Base-by-base conservation (phyloP, 2,888 invertebrate species). In the Drosophila dives region DNA sequence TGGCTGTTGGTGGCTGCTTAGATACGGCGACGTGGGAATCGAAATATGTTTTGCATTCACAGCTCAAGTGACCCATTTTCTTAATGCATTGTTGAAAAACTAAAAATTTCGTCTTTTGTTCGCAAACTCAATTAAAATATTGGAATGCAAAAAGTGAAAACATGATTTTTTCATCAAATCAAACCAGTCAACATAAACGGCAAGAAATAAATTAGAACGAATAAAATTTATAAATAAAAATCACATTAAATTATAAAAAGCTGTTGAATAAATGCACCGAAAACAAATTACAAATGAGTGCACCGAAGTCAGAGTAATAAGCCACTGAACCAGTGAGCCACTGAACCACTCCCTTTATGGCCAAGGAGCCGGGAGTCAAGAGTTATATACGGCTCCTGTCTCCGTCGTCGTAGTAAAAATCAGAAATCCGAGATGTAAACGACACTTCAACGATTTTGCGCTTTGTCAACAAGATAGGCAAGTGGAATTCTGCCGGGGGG, bases 371-470 rank as follows among this genome's bases (percentile, higher is more conserved):
- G 26, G 11, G 26, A 40, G 23, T 15, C 5, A 55, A 26, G 32
- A 50, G 38, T 20, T 56, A 54, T 29, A 54, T 29, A 68, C 42
- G 54, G 26, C 45, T 33, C 42, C 26, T 54, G 49, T 36, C 36
- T 29, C 2, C 32, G 34, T 26, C 32, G 32, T 48, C 55, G 40
- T 20, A 55, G 29, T 48, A 42, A 58, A 40, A 51, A 60, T 49
- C 12, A 51, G 59, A 74, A 72, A 78, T 75, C 80, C 33, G 66
- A 75, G 80, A 77, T 70, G 77, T 65, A 80, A 80, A 80, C 80
- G 77, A 60, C 77, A 77, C 77, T 80, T 72, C 72, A 72, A 65
- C 72, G 75, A 77, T 77, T 80, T 68, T 53, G 55, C 62, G 77
- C 72, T 75, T 56, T 67, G 77, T 76, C 76, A 76, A 77, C 79